Conservation (phyloP, 2,797 vertebrate genomes). For the Xenops minutus region DNA sequence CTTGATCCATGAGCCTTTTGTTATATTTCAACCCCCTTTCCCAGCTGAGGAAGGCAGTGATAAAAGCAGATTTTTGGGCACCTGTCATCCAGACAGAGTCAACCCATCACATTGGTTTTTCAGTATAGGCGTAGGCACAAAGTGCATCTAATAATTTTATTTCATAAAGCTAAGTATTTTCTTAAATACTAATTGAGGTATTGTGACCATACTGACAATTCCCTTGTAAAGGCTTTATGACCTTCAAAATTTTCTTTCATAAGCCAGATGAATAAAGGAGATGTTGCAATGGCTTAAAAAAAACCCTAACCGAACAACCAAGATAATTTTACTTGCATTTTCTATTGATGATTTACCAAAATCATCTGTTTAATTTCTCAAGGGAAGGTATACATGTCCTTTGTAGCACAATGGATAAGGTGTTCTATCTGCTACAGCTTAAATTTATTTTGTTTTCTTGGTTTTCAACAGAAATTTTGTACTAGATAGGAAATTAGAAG, state of each 20-base stretch:
- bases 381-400: neutral
- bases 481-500: neutral
- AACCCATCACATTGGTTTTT: neutral
- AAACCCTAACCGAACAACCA: neutral
- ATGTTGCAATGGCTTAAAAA: neutral
- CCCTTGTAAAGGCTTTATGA: neutral
- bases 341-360: conserved; percentile 1
- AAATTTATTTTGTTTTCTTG: neutral
- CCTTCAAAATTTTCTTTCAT: neutral
- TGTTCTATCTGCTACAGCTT: neutral
- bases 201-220: neutral
- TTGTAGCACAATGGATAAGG: neutral
- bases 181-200: neutral
- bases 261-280: neutral
- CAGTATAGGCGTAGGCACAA: accelerated
- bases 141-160: neutral
- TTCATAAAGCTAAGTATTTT: neutral
- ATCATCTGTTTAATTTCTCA: conserved; percentile 46
- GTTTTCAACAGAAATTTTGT: neutral
- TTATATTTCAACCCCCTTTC: neutral
- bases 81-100: too few species aligned
- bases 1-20: neutral
- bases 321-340: conserved; percentile 40
- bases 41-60: neutral
- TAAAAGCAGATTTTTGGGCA: neutral